phyloP scores from a whole-genome alignment of 2,888 invertebrate genomes.

The Azorinus chamasolen region DNA sequence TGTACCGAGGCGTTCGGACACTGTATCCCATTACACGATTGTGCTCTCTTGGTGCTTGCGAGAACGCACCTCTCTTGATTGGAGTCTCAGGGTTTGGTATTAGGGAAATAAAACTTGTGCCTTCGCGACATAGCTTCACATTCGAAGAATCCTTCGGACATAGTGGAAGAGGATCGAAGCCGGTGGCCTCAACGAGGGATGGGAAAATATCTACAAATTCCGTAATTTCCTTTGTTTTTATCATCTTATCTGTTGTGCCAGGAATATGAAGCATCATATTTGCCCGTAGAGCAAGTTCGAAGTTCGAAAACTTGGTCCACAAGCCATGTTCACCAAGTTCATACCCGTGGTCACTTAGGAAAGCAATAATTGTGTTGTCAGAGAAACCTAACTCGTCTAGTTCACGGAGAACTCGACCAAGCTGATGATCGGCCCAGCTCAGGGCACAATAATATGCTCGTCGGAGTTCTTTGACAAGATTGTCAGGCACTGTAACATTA shows the following conservation, averaged over 20 bases:
- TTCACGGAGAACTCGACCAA: too few relatives aligned
- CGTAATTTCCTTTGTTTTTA: constrained; percentile 56
- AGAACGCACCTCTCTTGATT: constrained; percentile 50
- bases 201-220: constrained; percentile 75
- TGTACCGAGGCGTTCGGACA: too few relatives aligned
- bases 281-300: constrained; percentile 67
- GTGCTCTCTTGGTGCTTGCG: too few relatives aligned
- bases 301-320: constrained; percentile 73
- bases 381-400: too few relatives aligned
- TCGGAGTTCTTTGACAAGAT: too few relatives aligned
- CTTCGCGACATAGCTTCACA: too few relatives aligned
- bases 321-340: constrained; percentile 73
- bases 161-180: constrained; percentile 31
- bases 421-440: too few relatives aligned
- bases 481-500: too few relatives aligned
- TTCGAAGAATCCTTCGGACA: constrained; percentile 59
- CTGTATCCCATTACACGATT: too few relatives aligned
- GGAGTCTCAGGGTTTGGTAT: constrained; percentile 23
- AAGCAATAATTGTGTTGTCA: too few relatives aligned
- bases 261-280: constrained; percentile 72
- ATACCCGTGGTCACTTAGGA: constrained; percentile 74
- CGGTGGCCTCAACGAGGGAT: constrained; percentile 71
- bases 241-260: constrained; percentile 64
- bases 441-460: too few relatives aligned
- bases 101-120: constrained; percentile 62